These are phyloP conservation scores for Nibea albiflora DNA, from an alignment of 2,113 vertebrate genomes.

Conservation along the genomic window DNA sequence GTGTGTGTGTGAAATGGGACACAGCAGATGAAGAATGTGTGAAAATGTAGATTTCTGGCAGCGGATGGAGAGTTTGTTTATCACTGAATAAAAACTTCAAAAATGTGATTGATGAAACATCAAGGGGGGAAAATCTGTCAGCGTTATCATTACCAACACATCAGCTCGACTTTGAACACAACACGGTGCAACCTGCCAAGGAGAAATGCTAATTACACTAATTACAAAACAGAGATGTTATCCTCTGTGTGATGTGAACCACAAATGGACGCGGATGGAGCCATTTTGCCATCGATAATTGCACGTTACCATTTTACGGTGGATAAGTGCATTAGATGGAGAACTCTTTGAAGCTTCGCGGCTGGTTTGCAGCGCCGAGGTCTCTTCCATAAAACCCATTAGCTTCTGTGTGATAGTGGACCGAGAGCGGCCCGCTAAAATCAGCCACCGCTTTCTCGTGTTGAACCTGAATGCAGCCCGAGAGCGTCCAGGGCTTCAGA, in stretches of 20 bases:
- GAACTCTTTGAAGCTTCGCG: slow-evolving; percentile 70
- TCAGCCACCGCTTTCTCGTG: slow-evolving; percentile 35
- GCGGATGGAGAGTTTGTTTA: neutral
- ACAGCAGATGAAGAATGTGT: neutral
- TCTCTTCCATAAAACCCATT: slow-evolving; percentile 79
- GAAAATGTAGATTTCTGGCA: slow-evolving; percentile 41
- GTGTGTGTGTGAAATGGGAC: neutral
- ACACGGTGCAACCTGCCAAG: slow-evolving; percentile 64
- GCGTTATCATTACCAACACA: slow-evolving; percentile 53
- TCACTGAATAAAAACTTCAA: slow-evolving; percentile 33
- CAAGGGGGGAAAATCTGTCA: slow-evolving; percentile 58
- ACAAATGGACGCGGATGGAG: slow-evolving; percentile 71
- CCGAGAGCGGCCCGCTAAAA: slow-evolving; percentile 51
- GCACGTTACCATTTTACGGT: slow-evolving; percentile 61
- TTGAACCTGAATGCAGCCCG: slow-evolving; percentile 61
- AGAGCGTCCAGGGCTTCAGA: slow-evolving; percentile 41
- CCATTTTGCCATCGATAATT: slow-evolving; percentile 73
- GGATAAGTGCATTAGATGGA: slow-evolving; percentile 73
- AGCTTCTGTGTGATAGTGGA: slow-evolving; percentile 64
- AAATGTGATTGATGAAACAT: slow-evolving; percentile 64
- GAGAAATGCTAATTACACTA: slow-evolving; percentile 79
- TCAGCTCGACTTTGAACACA: slow-evolving; percentile 68
- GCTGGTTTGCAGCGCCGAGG: slow-evolving; percentile 49
- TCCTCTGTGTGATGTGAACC: slow-evolving; percentile 67
- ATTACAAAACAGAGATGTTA: slow-evolving; percentile 76